These are phyloP conservation scores for Vicugna pacos DNA, from an alignment of 2,113 vertebrate species.

Conservation along the genomic window DNA sequence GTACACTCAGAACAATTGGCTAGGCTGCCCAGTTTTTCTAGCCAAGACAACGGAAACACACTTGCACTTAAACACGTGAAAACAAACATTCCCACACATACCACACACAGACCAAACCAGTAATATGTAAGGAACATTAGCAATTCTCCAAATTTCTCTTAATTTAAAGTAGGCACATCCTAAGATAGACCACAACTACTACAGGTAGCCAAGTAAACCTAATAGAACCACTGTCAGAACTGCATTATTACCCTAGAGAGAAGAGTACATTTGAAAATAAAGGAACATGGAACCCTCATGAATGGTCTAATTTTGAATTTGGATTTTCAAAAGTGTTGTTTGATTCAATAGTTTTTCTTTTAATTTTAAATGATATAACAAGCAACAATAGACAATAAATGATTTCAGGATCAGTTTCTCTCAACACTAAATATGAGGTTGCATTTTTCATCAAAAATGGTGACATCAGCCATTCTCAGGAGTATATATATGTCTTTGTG, in stretches of 20 bases:
- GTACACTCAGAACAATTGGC: background rate
- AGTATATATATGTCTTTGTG: background rate
- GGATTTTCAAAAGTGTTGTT: background rate
- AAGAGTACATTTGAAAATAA: background rate
- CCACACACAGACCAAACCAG: background rate
- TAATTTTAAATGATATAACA: background rate
- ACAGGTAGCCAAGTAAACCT: background rate
- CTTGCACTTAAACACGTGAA: background rate
- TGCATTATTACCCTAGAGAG: background rate
- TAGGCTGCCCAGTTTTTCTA: background rate
- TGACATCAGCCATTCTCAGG: background rate
- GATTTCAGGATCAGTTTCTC: background rate
- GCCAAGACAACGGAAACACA: background rate
- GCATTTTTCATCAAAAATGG: background rate
- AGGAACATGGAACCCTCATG: background rate
- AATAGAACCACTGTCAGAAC: background rate
- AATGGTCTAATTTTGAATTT: background rate
- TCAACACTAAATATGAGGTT: background rate
- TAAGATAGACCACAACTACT: background rate
- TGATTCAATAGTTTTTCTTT: background rate
- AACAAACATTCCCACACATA: background rate
- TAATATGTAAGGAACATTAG: background rate
- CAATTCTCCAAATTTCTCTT: background rate
- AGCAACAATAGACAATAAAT: background rate
- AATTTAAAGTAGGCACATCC: background rate